A percentile compares a stretch with the other conserved stretches of the same genome.
These are phyloP conservation scores for Mixornis gularis DNA, from an alignment of 2,113 vertebrate species.

Conservation along the genomic window DNA sequence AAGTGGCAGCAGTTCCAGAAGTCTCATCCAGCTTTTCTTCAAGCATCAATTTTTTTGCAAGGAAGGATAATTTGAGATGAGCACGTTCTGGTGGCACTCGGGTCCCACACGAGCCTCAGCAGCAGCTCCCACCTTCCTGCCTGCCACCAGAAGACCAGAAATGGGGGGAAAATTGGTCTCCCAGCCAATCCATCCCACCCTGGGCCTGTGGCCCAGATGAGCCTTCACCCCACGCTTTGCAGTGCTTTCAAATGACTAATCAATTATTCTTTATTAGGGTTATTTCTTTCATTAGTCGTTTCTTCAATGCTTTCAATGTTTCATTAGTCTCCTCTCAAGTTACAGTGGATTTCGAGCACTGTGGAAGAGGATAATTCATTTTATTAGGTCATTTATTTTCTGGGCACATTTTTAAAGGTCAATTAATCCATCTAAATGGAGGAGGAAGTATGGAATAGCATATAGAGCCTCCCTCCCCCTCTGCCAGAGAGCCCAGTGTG, in stretches of 20 bases:
- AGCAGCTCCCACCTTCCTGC: not conserved
- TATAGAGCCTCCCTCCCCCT: not conserved
- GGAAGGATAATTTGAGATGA: conserved; percentile 30
- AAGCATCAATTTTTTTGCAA: not conserved
- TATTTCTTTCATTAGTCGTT: conserved; percentile 61
- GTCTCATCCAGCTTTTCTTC: conserved; percentile 45
- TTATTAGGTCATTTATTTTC: conserved; percentile 75
- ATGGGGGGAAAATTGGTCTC: not conserved
- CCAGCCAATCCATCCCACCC: not conserved
- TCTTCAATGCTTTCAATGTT: conserved; percentile 35
- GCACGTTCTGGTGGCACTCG: not conserved
- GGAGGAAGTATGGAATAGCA: not conserved
- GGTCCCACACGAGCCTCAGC: not conserved
- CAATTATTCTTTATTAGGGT: conserved; percentile 54
- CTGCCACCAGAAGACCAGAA: not conserved
- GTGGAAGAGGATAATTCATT: conserved; percentile 63
- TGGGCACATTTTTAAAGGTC: conserved; percentile 70
- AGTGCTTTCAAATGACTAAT: not conserved
- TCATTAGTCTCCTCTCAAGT: conserved; percentile 61
- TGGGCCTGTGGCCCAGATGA: not conserved
- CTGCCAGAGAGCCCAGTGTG: not conserved
- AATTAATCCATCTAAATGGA: conserved; percentile 70
- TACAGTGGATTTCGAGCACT: conserved; percentile 56
- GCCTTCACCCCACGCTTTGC: not conserved
- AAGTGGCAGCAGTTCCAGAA: not conserved